phyloP scores from a whole-genome alignment of 2,113 vertebrate genomes.

The Rhabdornis inornatus region DNA sequence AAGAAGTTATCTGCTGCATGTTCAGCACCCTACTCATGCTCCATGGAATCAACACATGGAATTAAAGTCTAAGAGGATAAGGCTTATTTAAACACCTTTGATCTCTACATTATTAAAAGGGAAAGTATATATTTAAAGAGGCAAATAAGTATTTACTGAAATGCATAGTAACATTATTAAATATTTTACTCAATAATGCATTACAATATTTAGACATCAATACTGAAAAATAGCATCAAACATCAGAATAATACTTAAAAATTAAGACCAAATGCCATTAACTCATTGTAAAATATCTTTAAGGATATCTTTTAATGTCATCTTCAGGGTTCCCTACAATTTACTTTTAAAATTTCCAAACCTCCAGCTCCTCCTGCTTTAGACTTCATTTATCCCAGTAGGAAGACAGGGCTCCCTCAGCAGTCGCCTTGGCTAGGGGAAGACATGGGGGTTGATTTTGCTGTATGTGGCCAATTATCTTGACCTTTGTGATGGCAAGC shows the following conservation, averaged over 20 bases:
- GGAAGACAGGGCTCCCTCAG: conserved; percentile 70
- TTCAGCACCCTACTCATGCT: neutral
- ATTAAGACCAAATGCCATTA: neutral
- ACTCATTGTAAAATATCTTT: conserved; percentile 48
- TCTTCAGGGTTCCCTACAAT: conserved; percentile 67
- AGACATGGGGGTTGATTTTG: conserved; percentile 74
- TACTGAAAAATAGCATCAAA: conserved; percentile 26
- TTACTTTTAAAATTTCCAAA: conserved; percentile 69
- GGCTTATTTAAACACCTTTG: neutral
- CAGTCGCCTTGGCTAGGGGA: conserved; percentile 63
- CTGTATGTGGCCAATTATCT: conserved; percentile 82
- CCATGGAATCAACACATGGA: neutral
- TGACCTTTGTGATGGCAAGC: conserved; percentile 80
- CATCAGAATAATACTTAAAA: conserved; percentile 12
- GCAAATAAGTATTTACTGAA: neutral
- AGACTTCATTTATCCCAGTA: conserved; percentile 75
- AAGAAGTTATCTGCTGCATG: neutral
- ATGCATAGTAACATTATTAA: neutral
- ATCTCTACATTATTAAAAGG: neutral
- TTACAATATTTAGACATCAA: neutral
- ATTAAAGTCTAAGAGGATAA: neutral
- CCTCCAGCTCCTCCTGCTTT: conserved; percentile 66
- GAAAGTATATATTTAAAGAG: neutral
- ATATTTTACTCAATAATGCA: neutral
- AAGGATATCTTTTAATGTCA: conserved; percentile 64